Evolutionary conservation across 37 sponge, comb jelly and placozoan species (phyloP), one percentile per base, ranked within the genome.

Genomic region (Axinella damicornis): DNA sequence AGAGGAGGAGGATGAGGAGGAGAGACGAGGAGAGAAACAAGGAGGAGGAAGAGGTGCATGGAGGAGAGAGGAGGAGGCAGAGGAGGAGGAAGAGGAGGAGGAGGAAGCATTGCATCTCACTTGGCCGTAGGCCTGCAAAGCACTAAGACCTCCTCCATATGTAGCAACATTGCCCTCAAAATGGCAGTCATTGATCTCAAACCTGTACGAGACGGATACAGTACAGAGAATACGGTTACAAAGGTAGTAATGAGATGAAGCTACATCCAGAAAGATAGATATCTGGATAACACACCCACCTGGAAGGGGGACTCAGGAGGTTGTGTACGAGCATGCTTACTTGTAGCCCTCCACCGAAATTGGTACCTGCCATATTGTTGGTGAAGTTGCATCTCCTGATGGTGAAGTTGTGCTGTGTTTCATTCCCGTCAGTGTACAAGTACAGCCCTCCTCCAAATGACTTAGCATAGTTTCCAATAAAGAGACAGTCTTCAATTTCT

Each of bases 361-460:
- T 79, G 41, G 33, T 59, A 16, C 55, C 70, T 11, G 64, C 87
- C 5, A 11, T 0, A 53, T 87, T 87, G 0, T 31, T 34, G 19
- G 76, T 77, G 53, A 82, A 82, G 31, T 53, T 69, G 53, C 71
- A 77, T 20, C 73, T 62, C 0, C 30, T 15, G 25, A 89, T 14
- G 24, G 22, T n/a, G 22, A 82, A 41, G 39, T 69, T 71, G 41
- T 87, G 87, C 25, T 31, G 16, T 60, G 76, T 41, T 19, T 14
- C 19, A 35, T 46, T 41, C n/a, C 88, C 67, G 9, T n/a, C 20
- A 40, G 77, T 11, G 2, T 39, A 61, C 20, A 88, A 21, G 74
- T 81, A 88, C n/a, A 83, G 5, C 2, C 74, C 87, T 4, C 92
- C 92, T 20, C 83, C 87, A 78, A 77, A 73, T 5, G 69, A 53